phyloP scores from a whole-genome alignment of 2,113 vertebrate species.

The Platycercus adscitus region DNA sequence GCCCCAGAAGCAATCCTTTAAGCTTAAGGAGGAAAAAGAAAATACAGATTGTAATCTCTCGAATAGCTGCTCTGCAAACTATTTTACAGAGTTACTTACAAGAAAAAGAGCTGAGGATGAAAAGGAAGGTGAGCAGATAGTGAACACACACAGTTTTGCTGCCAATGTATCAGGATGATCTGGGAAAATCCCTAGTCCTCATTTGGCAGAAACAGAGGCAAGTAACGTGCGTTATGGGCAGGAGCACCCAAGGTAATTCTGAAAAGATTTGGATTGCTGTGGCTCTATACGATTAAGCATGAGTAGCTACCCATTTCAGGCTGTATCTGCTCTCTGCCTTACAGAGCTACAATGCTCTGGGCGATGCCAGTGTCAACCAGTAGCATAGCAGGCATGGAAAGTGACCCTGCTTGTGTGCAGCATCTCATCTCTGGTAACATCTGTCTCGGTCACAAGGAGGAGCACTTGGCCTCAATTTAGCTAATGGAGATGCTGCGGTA shows the following conservation, averaged over 20 bases:
- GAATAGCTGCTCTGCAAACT: neutral
- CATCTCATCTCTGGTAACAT: neutral
- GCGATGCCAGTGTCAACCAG: neutral
- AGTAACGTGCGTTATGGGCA: neutral
- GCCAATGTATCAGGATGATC: neutral
- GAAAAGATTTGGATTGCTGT: neutral
- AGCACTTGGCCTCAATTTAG: constrained; percentile 1
- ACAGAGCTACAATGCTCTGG: neutral
- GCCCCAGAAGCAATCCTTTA: neutral
- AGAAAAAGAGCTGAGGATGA: neutral
- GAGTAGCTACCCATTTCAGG: neutral
- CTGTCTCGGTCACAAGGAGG: constrained; percentile 1
- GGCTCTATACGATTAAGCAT: neutral
- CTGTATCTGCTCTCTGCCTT: neutral
- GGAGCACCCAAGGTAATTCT: neutral
- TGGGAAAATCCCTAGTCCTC: neutral
- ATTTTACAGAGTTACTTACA: neutral
- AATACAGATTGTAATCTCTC: neutral
- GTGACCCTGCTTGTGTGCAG: neutral
- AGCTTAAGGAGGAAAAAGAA: neutral
- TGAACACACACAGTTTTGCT: neutral
- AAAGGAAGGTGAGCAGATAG: neutral
- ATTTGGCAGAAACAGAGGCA: neutral
- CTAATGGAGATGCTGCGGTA: neutral
- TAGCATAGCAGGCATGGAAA: accelerated